phyloP scores from a whole-genome alignment of 2,113 vertebrate genomes.

The Bubo scandiacus region DNA sequence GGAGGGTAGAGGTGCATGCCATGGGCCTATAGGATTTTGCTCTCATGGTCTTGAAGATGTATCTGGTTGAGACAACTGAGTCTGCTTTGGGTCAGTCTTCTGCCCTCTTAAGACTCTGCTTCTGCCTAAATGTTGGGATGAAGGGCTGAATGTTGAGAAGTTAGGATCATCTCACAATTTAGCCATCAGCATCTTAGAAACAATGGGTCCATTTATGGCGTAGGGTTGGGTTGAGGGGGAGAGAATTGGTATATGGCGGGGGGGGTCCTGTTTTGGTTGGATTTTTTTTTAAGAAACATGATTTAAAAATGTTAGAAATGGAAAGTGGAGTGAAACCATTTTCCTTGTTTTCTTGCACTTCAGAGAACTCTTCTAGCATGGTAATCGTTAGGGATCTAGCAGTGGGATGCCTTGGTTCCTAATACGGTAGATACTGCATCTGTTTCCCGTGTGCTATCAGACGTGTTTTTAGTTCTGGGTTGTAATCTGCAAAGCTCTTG shows the following conservation, averaged over 20 bases:
- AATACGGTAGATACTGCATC: background rate
- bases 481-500: conserved; percentile 10
- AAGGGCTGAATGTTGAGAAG: background rate
- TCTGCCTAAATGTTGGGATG: background rate
- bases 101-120: background rate
- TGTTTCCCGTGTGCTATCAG: conserved; percentile 9
- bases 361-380: background rate
- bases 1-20: background rate
- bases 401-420: background rate
- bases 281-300: background rate
- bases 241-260: background rate
- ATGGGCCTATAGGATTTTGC: background rate
- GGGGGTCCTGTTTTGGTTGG: too few species aligned
- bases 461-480: background rate
- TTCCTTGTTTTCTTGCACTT: background rate
- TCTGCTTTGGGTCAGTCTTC: background rate
- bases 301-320: background rate
- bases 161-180: background rate
- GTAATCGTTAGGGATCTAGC: background rate
- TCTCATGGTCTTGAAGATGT: background rate
- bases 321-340: background rate
- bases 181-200: background rate
- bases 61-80: background rate
- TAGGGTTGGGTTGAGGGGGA: background rate
- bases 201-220: background rate